Evolutionary conservation across 2,888 invertebrate genomes (phyloP).

Genomic region (Branchipolynoe longqiensis): DNA sequence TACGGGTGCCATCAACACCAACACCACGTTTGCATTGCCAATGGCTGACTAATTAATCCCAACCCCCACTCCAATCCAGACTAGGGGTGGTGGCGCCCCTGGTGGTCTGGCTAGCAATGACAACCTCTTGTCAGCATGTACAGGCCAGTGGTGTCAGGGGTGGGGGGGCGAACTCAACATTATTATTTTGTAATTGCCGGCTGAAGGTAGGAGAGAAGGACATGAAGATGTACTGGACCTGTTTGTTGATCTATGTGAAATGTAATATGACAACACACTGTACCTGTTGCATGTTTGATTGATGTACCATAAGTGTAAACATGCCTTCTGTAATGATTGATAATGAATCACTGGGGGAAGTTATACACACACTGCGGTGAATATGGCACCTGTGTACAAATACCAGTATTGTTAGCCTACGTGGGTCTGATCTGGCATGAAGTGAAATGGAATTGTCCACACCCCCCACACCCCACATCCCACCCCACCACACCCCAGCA

Average conservation of each 20-base stretch:
- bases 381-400: background rate
- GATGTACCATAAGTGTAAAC: background rate
- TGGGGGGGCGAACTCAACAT: too few relatives aligned
- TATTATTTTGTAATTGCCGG: too few relatives aligned
- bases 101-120: too few relatives aligned
- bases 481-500: too few relatives aligned
- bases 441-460: background rate
- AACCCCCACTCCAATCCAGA: too few relatives aligned
- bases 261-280: background rate
- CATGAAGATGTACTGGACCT: too few relatives aligned
- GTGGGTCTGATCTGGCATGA: background rate
- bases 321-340: background rate
- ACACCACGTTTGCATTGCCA: slow-evolving; percentile 11
- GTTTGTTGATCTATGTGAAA: background rate
- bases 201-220: too few relatives aligned
- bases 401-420: slow-evolving; percentile 32
- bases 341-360: too few relatives aligned
- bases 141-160: too few relatives aligned
- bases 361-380: too few relatives aligned
- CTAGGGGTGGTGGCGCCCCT: too few relatives aligned
- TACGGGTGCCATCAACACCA: slow-evolving; percentile 18
- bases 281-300: background rate
- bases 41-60: background rate
- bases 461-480: background rate
- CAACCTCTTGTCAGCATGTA: too few relatives aligned